Evolutionary conservation across 2,797 vertebrate genomes (phyloP), one percentile per base, ranked within the genome.

Genomic region (Gambusia yucatana): DNA sequence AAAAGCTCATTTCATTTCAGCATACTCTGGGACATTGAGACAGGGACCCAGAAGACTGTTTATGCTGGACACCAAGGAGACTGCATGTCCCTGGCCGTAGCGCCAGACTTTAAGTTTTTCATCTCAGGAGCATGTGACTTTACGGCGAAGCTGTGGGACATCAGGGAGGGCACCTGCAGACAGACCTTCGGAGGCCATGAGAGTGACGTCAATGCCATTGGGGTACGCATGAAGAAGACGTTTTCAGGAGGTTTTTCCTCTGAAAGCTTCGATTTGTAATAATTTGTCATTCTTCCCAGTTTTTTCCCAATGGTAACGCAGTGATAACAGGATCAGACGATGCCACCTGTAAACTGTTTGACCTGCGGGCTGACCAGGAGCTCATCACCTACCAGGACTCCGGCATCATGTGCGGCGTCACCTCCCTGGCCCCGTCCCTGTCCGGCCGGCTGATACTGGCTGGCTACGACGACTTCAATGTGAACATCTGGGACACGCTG

Each of bases 1-100:
- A 70, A 71, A 2, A 10, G 2, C 75, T 0, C 0, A 0, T 80
- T 25, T 83, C 39, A 4, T 76, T 13, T 0, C 88, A 99, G 98
- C 0, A 96, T 96, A 0, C 95, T 99, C 77, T 99, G 98, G 98
- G 98, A 99, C 93, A 98, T 99, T 5, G 98, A 99, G 95, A 99
- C 98, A 0, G 98, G 98, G 46, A 96, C 97, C 84, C 96, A 97
- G 91, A 99, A 99, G 95, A 97, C 96, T 0, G 86, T 97, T 71
- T 99, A 97, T 72, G 73, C 96, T 7, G 98, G 98, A 57, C 98
- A 99, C 88, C 97, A 97, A 0, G 98, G 98, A 43, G 98, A 99
- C 94, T 98, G 97, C 85, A 99, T 99, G 98, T 98, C 97, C 65
- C 92, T 99, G 89, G 97, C 93, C 0, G 96, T 99, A 81, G 96